These are phyloP conservation scores for Leptinotarsa haldemani DNA, from an alignment of 2,888 invertebrate species.

Conservation along the genomic window DNA sequence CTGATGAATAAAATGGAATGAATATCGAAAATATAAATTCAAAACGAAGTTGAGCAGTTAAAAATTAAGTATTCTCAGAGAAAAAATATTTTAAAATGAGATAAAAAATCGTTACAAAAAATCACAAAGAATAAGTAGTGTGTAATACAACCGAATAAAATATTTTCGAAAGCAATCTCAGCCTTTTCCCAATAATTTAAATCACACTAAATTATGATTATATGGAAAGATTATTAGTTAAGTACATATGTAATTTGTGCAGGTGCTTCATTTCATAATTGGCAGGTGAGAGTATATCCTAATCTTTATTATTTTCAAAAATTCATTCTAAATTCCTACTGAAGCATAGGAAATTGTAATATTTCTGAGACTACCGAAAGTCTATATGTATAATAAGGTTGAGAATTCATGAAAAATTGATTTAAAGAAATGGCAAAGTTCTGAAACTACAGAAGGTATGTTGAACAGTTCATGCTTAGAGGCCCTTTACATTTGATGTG, in stretches of 20 bases:
- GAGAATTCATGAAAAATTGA: no score
- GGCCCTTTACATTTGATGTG: no score
- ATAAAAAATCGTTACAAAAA: background rate
- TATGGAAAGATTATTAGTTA: conserved; percentile 38
- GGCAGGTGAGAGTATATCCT: conserved; percentile 45
- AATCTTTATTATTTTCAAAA: conserved; percentile 26
- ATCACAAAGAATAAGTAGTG: conserved; percentile 11
- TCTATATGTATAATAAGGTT: no score
- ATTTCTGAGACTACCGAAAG: background rate
- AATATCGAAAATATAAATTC: background rate
- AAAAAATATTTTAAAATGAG: background rate
- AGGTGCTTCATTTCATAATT: conserved; percentile 41
- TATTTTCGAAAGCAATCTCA: conserved; percentile 34
- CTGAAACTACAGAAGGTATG: background rate
- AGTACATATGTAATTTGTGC: conserved; percentile 49
- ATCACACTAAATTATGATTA: conserved; percentile 37
- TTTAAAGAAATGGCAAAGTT: no score
- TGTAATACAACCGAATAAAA: conserved; percentile 27
- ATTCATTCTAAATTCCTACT: conserved; percentile 13
- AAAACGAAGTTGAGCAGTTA: background rate
- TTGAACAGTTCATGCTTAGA: no score
- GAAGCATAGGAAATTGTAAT: conserved; percentile 8
- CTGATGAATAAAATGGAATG: conserved; percentile 17
- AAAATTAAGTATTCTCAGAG: conserved; percentile 3
- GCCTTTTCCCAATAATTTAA: conserved; percentile 33